A percentile compares a stretch with the other conserved stretches of the same genome.
Evolutionary conservation across 2,113 vertebrate species (phyloP).

Genomic region (Xenopus laevis): DNA sequence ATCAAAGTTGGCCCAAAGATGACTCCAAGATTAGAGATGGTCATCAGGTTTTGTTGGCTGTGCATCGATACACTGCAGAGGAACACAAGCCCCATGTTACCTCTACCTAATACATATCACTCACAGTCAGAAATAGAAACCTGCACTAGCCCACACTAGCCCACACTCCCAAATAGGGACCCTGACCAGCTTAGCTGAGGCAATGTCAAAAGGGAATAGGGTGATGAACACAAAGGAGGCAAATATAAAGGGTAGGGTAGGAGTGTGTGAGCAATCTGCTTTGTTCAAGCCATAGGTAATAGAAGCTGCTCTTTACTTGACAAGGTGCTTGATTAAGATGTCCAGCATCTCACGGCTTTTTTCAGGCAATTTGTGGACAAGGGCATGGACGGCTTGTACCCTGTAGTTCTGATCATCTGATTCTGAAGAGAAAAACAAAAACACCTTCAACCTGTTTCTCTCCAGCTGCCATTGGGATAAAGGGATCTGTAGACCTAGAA

Average conservation of each 20-base stretch:
- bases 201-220: no score
- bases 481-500: no score
- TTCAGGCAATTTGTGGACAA: slow-evolving; percentile 88
- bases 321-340: slow-evolving; percentile 87
- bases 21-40: slow-evolving; percentile 93
- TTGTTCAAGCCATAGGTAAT: no score
- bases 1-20: slow-evolving; percentile 96
- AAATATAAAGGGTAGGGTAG: no score
- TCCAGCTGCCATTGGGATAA: no score
- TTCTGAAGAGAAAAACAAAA: slow-evolving; percentile 65
- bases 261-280: no score
- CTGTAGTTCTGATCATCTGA: slow-evolving; percentile 95
- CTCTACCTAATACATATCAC: no score
- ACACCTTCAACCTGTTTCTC: not conserved
- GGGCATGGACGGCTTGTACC: slow-evolving; percentile 84
- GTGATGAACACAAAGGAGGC: no score
- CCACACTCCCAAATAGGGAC: no score
- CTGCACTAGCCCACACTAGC: no score
- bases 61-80: slow-evolving; percentile 85
- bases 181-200: no score
- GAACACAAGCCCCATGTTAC: slow-evolving; percentile 16
- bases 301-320: slow-evolving; percentile 67
- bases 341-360: slow-evolving; percentile 95
- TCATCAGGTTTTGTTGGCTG: slow-evolving; percentile 94
- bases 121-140: no score